Base-by-base conservation (phyloP, 1,140 invertebrate species). In the Drosophila sp. region DNA sequence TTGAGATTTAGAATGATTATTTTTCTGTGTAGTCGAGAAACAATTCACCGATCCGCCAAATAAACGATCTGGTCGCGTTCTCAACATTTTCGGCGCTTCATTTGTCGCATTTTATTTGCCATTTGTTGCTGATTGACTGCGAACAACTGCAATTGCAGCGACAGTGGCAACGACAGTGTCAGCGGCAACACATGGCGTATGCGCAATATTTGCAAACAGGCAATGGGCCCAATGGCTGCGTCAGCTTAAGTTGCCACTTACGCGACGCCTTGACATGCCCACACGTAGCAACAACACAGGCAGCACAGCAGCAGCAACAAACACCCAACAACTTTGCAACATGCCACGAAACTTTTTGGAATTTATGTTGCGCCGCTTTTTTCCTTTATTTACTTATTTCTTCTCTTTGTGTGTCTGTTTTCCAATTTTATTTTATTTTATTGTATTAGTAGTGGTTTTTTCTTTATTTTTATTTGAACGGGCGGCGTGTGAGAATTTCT, bases 221-320 rank as follows among this genome's bases (percentile, higher is more conserved):
- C 53, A 63, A 76, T 38, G 29, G 29, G 71, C 25, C 9, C 54
- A 65, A 50, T 53, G 59, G 41, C 64, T 29, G 13, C 36, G 29
- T 41, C 38, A 40, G 72, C 29, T 36, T 13, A 36, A 38, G 11
- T 61, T 77, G 78, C 69, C 75, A 82, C 61, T 83, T 81, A 77
- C 74, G 78, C 78, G 75, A 87, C 79, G 82, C 82, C 82, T 86
- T 86, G 82, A 86, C 82, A 82, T 87, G 82, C 83, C 82, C 82
- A 87, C 83, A 87, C 82, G 82, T 87, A 67, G 69, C 62, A 51
- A 38, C 48, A 63, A 53, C 63, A 59, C 63, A 50, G 7, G 27
- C 51, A 57, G 4, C 27, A 29, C 3, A 0, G n/a, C 57, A 62
- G 36, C 80, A 67, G 57, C 53, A 54, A 41, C 61, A 72, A 76